Conservation (phyloP, 2,113 vertebrate species). For the Pelecanus crispus region DNA sequence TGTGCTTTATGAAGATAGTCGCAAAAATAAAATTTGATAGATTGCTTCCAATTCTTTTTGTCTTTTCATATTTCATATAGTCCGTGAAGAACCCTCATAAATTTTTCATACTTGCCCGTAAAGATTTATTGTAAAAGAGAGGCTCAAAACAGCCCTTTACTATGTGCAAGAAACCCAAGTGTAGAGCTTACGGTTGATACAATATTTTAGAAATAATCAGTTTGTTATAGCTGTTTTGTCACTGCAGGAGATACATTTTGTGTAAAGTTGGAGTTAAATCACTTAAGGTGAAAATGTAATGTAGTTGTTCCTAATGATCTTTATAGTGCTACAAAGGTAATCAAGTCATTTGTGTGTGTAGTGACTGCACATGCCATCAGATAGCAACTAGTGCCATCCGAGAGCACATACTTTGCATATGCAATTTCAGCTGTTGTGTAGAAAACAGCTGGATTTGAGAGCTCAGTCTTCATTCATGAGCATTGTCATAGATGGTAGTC, state of each 20-base stretch:
- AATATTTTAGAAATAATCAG: slow-evolving; percentile 21
- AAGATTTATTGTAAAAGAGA: slow-evolving; percentile 1
- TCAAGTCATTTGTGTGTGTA: background rate
- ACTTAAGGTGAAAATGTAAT: background rate
- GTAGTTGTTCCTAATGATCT: background rate
- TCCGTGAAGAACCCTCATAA: slow-evolving; percentile 14
- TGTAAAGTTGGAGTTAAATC: background rate
- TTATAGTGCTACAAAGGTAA: background rate
- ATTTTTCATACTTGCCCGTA: slow-evolving; percentile 17
- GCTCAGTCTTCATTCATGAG: background rate
- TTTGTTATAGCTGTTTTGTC: background rate
- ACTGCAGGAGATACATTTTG: background rate
- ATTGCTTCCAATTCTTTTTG: slow-evolving; percentile 27
- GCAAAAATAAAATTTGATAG: slow-evolving; percentile 21
- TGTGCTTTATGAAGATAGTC: slow-evolving; percentile 3
- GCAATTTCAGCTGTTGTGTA: background rate
- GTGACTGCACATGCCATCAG: background rate
- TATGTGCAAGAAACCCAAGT: background rate
- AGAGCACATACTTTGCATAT: background rate
- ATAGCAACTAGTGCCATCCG: background rate
- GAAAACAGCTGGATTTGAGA: background rate
- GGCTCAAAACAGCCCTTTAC: background rate
- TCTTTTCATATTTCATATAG: slow-evolving; percentile 11
- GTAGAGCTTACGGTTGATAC: background rate
- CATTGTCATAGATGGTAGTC: rapidly evolving